phyloP scores from a whole-genome alignment of 2,113 vertebrate species.

The Lamprotornis superbus region DNA sequence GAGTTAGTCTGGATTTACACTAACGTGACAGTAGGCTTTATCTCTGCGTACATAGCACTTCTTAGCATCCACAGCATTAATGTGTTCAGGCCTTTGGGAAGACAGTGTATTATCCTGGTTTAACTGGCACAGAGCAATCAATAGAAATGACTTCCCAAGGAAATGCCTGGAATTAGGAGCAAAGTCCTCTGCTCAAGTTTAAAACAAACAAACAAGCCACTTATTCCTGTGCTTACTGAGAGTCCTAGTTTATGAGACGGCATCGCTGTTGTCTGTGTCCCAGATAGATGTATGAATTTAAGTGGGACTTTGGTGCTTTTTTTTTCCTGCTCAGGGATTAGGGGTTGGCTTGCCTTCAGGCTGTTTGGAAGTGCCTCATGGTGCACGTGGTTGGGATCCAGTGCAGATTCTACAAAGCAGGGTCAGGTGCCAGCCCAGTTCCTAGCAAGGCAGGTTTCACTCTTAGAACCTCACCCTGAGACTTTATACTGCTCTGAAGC shows the following conservation, averaged over 20 bases:
- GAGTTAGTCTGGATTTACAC: neutral
- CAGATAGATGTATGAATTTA: neutral
- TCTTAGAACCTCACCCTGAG: neutral
- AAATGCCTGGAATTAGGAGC: neutral
- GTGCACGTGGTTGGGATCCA: neutral
- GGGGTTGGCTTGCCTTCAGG: neutral
- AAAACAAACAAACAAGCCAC: neutral
- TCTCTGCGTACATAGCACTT: neutral
- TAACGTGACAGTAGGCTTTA: neutral
- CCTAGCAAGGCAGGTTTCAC: neutral
- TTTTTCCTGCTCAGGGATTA: neutral
- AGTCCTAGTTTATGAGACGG: neutral
- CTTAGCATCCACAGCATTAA: neutral
- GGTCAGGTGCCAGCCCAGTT: neutral
- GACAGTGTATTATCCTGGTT: neutral
- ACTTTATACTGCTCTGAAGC: neutral
- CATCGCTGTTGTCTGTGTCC: neutral
- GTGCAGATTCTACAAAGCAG: neutral
- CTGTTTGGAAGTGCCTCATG: neutral
- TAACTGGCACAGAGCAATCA: neutral
- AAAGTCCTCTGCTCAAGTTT: neutral
- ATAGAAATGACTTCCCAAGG: neutral
- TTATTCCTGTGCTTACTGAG: neutral
- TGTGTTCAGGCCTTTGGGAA: neutral
- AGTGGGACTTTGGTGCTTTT: neutral